phyloP scores from a whole-genome alignment of 2,113 vertebrate genomes.

The Hucho hucho region DNA sequence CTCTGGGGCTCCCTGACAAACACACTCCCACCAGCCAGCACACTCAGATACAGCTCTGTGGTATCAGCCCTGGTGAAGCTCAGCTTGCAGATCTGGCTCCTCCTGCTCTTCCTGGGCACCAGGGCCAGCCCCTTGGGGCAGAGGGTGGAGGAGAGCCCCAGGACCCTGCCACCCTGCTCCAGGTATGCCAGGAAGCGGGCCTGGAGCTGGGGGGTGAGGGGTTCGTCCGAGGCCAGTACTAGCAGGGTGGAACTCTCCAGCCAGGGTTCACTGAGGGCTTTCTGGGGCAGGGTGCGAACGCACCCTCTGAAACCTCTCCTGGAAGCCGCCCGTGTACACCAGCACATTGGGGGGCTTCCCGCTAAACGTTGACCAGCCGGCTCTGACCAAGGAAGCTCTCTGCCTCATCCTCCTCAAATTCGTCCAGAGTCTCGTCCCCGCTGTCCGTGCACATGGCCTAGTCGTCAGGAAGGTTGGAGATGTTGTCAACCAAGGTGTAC shows the following conservation, averaged over 20 bases:
- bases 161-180: slow-evolving; percentile 81
- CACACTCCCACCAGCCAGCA: slow-evolving; percentile 73
- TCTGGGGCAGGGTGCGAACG: slow-evolving; percentile 69
- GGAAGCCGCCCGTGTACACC: slow-evolving; percentile 77
- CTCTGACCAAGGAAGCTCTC: slow-evolving; percentile 1
- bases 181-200: slow-evolving; percentile 80
- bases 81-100: slow-evolving; percentile 64
- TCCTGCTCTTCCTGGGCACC: slow-evolving; percentile 33
- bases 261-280: slow-evolving; percentile 85
- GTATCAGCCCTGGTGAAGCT: slow-evolving; percentile 72
- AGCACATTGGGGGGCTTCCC: slow-evolving; percentile 87
- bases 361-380: slow-evolving; percentile 48
- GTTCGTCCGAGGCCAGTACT: slow-evolving; percentile 76
- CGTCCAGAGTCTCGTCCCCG: slow-evolving; percentile 40
- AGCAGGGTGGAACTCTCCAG: slow-evolving; percentile 80
- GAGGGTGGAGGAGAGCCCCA: slow-evolving; percentile 80
- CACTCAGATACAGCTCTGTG: slow-evolving; percentile 69
- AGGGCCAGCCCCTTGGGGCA: slow-evolving; percentile 73
- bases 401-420: neutral
- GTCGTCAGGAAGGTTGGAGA: slow-evolving; percentile 81
- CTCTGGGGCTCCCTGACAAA: slow-evolving; percentile 65
- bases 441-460: slow-evolving; percentile 17
- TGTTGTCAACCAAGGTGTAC: slow-evolving; percentile 86
- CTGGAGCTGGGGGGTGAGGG: slow-evolving; percentile 66
- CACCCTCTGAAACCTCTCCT: slow-evolving; percentile 66